Evolutionary conservation across 2,113 vertebrate species (phyloP).

Genomic region (Calypte anna): DNA sequence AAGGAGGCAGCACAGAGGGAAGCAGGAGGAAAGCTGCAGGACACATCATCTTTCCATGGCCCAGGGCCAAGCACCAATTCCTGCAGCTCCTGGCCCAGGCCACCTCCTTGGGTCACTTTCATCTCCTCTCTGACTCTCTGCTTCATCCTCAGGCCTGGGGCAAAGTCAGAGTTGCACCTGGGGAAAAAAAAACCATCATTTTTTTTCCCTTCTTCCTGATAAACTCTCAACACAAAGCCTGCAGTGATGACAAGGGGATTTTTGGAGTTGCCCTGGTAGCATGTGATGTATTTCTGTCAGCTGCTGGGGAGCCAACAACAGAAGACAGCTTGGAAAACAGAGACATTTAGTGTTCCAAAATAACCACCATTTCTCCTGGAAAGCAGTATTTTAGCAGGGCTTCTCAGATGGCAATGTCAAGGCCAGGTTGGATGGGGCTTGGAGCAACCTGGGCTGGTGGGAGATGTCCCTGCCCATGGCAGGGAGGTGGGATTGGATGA

Average conservation of each 20-base stretch:
- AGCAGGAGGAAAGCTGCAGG: neutral
- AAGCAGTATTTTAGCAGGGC: neutral
- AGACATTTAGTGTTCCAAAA: neutral
- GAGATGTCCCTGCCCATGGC: too few relatives aligned
- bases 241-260: neutral
- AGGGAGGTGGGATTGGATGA: too few relatives aligned
- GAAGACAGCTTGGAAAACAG: neutral
- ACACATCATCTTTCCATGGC: neutral
- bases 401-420: neutral
- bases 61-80: neutral
- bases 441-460: too few relatives aligned
- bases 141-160: neutral
- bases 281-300: neutral
- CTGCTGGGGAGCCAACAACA: neutral
- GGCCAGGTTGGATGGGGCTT: too few relatives aligned
- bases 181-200: neutral
- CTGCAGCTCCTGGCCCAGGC: neutral
- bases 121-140: neutral
- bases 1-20: neutral
- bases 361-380: neutral
- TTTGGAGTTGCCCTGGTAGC: neutral
- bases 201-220: neutral
- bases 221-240: neutral
- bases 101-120: neutral
- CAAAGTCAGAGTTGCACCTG: accelerated